Conservation (phyloP, 2,888 invertebrate species). For the Pegoplata infirma region DNA sequence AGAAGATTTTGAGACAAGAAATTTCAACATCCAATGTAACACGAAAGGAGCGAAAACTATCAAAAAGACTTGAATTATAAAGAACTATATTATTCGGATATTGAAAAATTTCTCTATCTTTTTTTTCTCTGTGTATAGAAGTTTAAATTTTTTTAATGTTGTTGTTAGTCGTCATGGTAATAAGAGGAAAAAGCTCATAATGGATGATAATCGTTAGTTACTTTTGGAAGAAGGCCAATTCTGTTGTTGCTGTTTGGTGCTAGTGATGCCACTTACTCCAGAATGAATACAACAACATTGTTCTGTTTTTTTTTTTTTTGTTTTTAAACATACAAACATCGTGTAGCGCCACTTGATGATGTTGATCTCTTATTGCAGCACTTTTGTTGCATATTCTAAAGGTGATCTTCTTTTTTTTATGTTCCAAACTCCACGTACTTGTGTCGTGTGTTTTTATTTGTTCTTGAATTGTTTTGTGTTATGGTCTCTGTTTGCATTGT, state of each 20-base stretch:
- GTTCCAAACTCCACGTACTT: slow-evolving; percentile 57
- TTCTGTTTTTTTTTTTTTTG: background rate
- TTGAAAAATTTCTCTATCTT: too few species aligned
- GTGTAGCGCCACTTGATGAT: slow-evolving; percentile 69
- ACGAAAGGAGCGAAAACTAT: too few species aligned
- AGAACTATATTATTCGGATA: too few species aligned
- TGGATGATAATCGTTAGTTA: slow-evolving; percentile 76
- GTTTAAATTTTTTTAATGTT: slow-evolving; percentile 30
- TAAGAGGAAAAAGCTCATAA: slow-evolving; percentile 71
- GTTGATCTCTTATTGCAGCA: slow-evolving; percentile 57
- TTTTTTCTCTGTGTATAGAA: slow-evolving; percentile 30
- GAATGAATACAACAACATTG: slow-evolving; percentile 26
- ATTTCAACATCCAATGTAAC: too few species aligned
- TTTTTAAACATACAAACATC: slow-evolving; percentile 47
- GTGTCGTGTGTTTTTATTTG: slow-evolving; percentile 61
- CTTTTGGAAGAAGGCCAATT: slow-evolving; percentile 57
- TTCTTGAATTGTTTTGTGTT: slow-evolving; percentile 38
- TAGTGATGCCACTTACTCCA: slow-evolving; percentile 50
- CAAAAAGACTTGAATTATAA: too few species aligned
- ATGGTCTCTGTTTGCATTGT: slow-evolving; percentile 24
- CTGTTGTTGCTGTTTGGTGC: slow-evolving; percentile 14
- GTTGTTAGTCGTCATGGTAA: slow-evolving; percentile 58
- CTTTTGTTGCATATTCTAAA: slow-evolving; percentile 36
- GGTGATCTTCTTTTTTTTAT: slow-evolving; percentile 41
- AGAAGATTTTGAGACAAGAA: too few species aligned